Conservation (phyloP, 2,888 invertebrate species). For the Mimas tiliae region DNA sequence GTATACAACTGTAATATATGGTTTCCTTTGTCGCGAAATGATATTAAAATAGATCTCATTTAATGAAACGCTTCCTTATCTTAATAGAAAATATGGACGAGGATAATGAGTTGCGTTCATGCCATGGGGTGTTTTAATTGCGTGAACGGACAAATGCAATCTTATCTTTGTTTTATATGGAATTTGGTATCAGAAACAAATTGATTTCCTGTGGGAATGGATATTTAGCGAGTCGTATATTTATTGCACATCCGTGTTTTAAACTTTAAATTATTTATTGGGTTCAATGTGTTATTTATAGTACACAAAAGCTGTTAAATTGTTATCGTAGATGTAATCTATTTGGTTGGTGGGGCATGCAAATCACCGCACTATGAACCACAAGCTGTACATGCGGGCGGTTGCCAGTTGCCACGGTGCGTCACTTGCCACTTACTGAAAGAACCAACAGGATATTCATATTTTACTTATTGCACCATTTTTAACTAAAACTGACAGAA, state of each 20-base stretch:
- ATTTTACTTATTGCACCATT: neutral
- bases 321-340: constrained; percentile 41
- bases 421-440: constrained; percentile 49
- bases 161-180: constrained; percentile 65
- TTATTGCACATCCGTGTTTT: constrained; percentile 1
- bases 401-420: constrained; percentile 42
- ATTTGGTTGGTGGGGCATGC: constrained; percentile 64
- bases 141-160: constrained; percentile 67
- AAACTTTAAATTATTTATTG: no score
- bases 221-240: constrained; percentile 2
- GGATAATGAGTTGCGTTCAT: constrained; percentile 51
- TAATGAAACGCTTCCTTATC: constrained; percentile 61
- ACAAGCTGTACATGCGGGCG: constrained; percentile 65
- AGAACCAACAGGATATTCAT: constrained; percentile 35
- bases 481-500: no score
- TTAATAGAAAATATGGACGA: constrained; percentile 64
- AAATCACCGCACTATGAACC: constrained; percentile 69
- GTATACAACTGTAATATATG: constrained; percentile 53
- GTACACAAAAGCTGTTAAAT: constrained; percentile 27
- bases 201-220: constrained; percentile 67
- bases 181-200: constrained; percentile 50
- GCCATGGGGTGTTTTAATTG: constrained; percentile 58
- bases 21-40: constrained; percentile 59
- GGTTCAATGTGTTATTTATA: constrained; percentile 18
- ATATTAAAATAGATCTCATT: constrained; percentile 49